Evolutionary conservation across 2,797 vertebrate genomes (phyloP).

Genomic region (Pantherophis vulpinus): DNA sequence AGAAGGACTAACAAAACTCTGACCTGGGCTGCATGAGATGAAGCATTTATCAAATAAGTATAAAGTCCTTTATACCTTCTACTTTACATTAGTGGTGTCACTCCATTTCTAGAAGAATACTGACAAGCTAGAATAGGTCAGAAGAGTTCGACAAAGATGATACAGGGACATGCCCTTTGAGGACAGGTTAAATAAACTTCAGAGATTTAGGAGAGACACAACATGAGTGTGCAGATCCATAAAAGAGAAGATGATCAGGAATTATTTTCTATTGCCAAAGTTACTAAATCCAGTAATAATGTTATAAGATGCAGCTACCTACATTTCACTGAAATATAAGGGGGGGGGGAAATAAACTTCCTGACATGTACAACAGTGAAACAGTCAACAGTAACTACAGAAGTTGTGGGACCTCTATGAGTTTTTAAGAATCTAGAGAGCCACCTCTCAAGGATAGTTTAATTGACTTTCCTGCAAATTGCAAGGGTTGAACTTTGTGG

Average conservation of each 20-base stretch:
- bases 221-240: background rate
- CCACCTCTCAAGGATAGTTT: background rate
- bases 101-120: background rate
- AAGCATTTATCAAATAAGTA: background rate
- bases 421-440: background rate
- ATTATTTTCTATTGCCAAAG: background rate
- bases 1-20: background rate
- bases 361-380: background rate
- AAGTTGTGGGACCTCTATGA: background rate
- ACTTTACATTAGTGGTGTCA: background rate
- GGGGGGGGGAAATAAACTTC: background rate
- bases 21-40: background rate
- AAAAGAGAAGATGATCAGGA: background rate
- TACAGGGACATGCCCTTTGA: background rate
- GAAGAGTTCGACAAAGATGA: background rate
- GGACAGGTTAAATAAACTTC: background rate
- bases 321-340: background rate
- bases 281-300: background rate
- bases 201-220: background rate
- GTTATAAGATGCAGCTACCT: background rate
- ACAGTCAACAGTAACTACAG: background rate
- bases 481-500: background rate
- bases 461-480: background rate
- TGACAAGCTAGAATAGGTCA: background rate
- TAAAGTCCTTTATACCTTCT: background rate